Evolutionary conservation across 2,888 invertebrate genomes (phyloP).

Genomic region (Germaria angustata): DNA sequence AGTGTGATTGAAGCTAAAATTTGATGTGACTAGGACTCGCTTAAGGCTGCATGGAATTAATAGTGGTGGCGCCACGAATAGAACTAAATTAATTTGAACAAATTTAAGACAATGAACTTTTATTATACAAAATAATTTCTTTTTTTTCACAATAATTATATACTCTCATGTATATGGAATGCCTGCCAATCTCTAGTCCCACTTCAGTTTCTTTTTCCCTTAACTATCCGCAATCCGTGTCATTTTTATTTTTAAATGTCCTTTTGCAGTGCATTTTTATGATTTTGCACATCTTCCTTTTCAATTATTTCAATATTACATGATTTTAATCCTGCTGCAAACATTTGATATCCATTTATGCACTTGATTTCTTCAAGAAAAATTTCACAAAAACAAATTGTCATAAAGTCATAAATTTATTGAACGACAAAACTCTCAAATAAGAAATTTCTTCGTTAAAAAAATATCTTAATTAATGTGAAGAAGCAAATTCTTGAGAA

Average conservation of each 20-base stretch:
- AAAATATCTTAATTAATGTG: conserved; percentile 32
- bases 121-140: too few relatives aligned
- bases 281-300: neutral
- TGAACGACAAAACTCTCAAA: conserved; percentile 1
- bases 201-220: neutral
- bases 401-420: conserved; percentile 24
- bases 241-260: conserved; percentile 1
- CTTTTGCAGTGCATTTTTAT: conserved; percentile 22
- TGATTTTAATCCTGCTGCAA: conserved; percentile 15
- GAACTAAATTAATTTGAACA: too few relatives aligned
- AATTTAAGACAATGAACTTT: too few relatives aligned
- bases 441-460: neutral
- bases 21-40: too few relatives aligned
- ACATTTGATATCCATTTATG: conserved; percentile 9
- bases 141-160: too few relatives aligned
- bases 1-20: too few relatives aligned
- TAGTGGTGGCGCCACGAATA: too few relatives aligned
- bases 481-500: conserved; percentile 13
- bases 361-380: neutral
- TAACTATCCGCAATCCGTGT: neutral
- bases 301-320: conserved; percentile 35
- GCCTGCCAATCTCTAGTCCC: too few relatives aligned
- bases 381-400: neutral
- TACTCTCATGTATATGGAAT: too few relatives aligned
- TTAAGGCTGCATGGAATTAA: too few relatives aligned